Evolutionary conservation across 2,888 invertebrate species (phyloP).

Genomic region (Polia nebulosa): DNA sequence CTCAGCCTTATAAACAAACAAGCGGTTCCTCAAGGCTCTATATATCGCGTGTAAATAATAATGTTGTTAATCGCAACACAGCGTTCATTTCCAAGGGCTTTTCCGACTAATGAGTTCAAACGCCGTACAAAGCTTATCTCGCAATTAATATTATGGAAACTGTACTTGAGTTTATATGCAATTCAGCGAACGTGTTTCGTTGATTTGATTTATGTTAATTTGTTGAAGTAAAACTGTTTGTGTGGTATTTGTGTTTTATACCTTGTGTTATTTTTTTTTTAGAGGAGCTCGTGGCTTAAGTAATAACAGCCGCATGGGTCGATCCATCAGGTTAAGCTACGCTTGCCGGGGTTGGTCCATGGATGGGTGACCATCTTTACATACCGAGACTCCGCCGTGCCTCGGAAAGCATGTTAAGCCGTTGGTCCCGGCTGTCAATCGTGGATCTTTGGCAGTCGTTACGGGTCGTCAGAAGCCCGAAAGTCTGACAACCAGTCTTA

Average conservation of each 20-base stretch:
- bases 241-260: conserved; percentile 16
- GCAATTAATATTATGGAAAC: conserved; percentile 59
- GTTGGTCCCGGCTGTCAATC: too few relatives aligned
- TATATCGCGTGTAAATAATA: conserved; percentile 59
- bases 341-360: too few relatives aligned
- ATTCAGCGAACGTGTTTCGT: conserved; percentile 41
- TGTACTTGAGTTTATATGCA: conserved; percentile 45
- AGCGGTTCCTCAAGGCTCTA: conserved; percentile 9
- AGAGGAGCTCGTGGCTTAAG: too few relatives aligned
- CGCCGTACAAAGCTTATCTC: conserved; percentile 52
- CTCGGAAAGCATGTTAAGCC: too few relatives aligned
- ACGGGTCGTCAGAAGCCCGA: too few relatives aligned
- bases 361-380: too few relatives aligned
- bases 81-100: conserved; percentile 56
- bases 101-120: conserved; percentile 61
- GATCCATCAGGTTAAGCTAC: too few relatives aligned
- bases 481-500: too few relatives aligned
- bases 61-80: conserved; percentile 55
- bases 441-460: too few relatives aligned
- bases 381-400: too few relatives aligned
- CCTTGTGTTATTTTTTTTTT: too few relatives aligned
- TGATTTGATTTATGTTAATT: conserved; percentile 48
- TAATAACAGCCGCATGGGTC: too few relatives aligned
- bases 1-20: conserved; percentile 33
- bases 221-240: conserved; percentile 25